Conservation (phyloP, 1,140 invertebrate species). For the Vanessa tameamea region DNA sequence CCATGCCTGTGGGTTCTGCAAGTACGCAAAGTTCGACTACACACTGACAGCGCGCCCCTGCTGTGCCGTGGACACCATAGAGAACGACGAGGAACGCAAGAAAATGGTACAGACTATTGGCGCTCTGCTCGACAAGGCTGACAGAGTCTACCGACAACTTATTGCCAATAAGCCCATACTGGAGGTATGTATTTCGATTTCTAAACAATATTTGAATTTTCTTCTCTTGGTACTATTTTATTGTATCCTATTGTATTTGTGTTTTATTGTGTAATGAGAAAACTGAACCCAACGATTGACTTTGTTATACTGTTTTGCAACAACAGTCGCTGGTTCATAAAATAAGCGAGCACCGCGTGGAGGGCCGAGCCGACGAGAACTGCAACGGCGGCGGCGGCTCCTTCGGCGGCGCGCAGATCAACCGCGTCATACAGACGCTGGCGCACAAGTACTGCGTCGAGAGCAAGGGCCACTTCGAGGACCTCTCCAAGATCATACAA, state of each 20-base stretch:
- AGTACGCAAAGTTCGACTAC: slow-evolving; percentile 99
- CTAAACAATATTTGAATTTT: too few species aligned
- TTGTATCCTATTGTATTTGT: too few species aligned
- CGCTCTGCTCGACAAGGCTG: slow-evolving; percentile 94
- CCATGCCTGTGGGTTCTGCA: slow-evolving; percentile 99
- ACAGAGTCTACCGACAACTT: slow-evolving; percentile 95
- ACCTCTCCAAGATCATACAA: slow-evolving; percentile 97
- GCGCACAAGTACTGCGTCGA: slow-evolving; percentile 97
- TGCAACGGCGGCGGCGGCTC: slow-evolving; percentile 68
- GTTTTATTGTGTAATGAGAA: neutral
- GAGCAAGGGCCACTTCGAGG: slow-evolving; percentile 96
- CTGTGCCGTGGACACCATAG: slow-evolving; percentile 97
- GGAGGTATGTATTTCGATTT: slow-evolving; percentile 82
- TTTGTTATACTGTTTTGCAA: neutral
- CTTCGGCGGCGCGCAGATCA: slow-evolving; percentile 85
- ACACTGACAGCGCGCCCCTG: slow-evolving; percentile 94
- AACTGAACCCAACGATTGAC: neutral
- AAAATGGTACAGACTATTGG: slow-evolving; percentile 96
- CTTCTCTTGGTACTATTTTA: too few species aligned
- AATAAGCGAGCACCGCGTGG: slow-evolving; percentile 88
- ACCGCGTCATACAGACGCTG: slow-evolving; percentile 90
- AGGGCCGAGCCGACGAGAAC: slow-evolving; percentile 83
- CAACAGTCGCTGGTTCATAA: slow-evolving; percentile 85
- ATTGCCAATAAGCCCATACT: slow-evolving; percentile 93
- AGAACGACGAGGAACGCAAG: slow-evolving; percentile 97